phyloP scores from a whole-genome alignment of 1,140 invertebrate species.

The Chionoecetes opilio region DNA sequence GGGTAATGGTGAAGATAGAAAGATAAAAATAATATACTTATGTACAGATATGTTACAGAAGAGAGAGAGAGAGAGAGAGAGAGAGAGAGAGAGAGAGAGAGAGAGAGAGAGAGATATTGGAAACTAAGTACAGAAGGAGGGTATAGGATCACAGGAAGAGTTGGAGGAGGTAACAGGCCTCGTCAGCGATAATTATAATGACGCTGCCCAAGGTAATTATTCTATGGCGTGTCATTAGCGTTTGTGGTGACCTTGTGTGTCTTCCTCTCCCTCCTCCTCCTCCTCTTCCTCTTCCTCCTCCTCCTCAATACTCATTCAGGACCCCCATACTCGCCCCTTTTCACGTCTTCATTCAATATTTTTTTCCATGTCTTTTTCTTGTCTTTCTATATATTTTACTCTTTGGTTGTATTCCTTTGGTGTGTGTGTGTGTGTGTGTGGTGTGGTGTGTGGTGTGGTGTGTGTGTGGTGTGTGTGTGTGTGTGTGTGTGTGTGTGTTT shows the following conservation, averaged over 20 bases:
- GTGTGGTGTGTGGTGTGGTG: conserved; percentile 46
- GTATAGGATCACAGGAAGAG: neutral
- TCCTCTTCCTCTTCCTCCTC: neutral
- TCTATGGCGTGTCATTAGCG: conserved; percentile 66
- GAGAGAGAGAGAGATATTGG: neutral
- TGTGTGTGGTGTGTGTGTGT: conserved; percentile 49
- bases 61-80: conserved; percentile 67
- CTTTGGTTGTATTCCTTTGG: neutral
- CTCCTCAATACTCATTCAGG: neutral
- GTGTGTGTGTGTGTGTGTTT: conserved; percentile 39
- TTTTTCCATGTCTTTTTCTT: neutral
- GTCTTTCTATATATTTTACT: neutral
- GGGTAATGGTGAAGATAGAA: neutral
- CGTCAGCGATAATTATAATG: conserved; percentile 64
- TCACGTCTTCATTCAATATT: neutral
- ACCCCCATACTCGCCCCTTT: too few species aligned
- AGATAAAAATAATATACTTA: neutral
- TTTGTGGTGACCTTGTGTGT: conserved; percentile 56
- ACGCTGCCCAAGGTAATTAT: conserved; percentile 57
- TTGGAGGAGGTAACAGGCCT: neutral
- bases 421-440: conserved; percentile 50
- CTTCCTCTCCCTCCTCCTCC: neutral
- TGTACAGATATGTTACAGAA: neutral
- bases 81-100: conserved; percentile 62
- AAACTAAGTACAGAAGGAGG: neutral